Evolutionary conservation across 2,888 invertebrate genomes (phyloP).

Genomic region (Chelonus formosanus): DNA sequence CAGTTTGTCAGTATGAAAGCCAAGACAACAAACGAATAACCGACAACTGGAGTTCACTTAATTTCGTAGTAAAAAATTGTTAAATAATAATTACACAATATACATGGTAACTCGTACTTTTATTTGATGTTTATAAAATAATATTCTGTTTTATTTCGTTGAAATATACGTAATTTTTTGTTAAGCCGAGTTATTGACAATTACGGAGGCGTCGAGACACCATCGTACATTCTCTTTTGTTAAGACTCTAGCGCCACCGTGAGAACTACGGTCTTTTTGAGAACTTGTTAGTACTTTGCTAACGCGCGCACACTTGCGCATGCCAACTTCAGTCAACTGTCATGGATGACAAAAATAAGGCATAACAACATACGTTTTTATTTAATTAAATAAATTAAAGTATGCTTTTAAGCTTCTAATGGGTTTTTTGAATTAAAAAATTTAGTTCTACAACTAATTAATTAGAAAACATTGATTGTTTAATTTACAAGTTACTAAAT

Average conservation of each 20-base stretch:
- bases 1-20: no score
- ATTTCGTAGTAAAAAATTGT: no score
- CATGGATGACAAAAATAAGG: no score
- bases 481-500: no score
- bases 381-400: no score
- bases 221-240: conserved; percentile 38
- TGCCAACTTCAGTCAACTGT: conserved; percentile 1
- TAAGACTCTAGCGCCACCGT: conserved; percentile 9
- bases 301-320: conserved; percentile 8
- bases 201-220: conserved; percentile 59
- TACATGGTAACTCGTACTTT: neutral
- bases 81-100: neutral
- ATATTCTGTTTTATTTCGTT: conserved; percentile 18
- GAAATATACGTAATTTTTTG: conserved; percentile 44
- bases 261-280: conserved; percentile 21
- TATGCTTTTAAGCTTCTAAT: no score
- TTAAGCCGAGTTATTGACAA: conserved; percentile 57
- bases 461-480: no score
- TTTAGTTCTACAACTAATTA: no score
- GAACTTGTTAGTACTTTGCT: conserved; percentile 4
- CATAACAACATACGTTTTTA: no score
- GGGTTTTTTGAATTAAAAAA: no score
- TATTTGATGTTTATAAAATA: conserved; percentile 10
- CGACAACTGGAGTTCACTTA: no score
- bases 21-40: no score